phyloP scores from a whole-genome alignment of 2,888 invertebrate species.

The Campopleginae sp. region DNA sequence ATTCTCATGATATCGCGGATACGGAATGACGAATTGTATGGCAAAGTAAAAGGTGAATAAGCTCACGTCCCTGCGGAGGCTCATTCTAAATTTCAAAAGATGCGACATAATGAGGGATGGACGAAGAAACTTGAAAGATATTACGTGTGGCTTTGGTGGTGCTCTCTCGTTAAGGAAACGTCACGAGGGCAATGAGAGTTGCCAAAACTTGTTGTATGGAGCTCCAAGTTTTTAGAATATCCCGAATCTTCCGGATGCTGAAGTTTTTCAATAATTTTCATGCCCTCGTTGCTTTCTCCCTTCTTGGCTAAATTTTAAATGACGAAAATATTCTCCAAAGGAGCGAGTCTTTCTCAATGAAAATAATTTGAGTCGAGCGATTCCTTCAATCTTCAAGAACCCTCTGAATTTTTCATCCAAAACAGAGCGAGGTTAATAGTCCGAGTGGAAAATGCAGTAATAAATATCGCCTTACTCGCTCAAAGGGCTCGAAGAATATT shows the following conservation, averaged over 20 bases:
- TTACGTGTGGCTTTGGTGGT: background rate
- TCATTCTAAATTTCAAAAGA: conserved; percentile 12
- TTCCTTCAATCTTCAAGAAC: no score
- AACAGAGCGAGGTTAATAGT: no score
- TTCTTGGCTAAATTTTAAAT: no score
- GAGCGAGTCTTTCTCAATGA: no score
- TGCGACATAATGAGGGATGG: conserved; percentile 4
- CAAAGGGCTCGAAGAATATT: background rate
- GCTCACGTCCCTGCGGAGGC: conserved; percentile 28
- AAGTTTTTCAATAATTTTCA: background rate
- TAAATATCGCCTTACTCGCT: background rate
- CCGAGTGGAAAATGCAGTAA: background rate
- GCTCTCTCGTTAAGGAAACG: background rate
- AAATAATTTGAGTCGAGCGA: no score
- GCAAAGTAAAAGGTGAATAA: conserved; percentile 48
- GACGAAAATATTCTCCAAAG: no score
- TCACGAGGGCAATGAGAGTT: conserved; percentile 7
- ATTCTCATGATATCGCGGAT: background rate
- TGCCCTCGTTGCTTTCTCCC: background rate
- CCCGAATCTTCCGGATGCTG: background rate
- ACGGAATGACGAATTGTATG: conserved; percentile 14
- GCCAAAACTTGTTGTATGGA: background rate
- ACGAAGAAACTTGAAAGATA: background rate
- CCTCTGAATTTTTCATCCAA: no score
- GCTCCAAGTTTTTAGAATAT: background rate